Conservation (phyloP, 2,797 vertebrate species). For the Pristis pectinata region DNA sequence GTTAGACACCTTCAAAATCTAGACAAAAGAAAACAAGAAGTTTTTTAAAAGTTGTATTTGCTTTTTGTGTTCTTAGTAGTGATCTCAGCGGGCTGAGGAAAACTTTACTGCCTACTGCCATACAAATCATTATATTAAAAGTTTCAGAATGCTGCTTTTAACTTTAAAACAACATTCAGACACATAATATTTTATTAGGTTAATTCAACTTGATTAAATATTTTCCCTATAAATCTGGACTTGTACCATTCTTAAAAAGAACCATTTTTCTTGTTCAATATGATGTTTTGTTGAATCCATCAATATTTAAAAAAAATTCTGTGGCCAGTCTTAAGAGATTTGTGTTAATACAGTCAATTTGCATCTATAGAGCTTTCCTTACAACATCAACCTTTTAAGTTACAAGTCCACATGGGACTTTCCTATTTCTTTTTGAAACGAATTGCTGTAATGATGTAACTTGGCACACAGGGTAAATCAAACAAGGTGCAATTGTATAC, state of each 20-base stretch:
- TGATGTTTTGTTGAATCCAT: background rate
- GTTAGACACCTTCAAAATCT: background rate
- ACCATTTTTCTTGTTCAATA: background rate
- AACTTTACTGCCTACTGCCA: background rate
- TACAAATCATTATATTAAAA: background rate
- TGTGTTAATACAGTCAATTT: background rate
- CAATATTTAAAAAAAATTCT: background rate
- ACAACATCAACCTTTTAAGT: constrained; percentile 20
- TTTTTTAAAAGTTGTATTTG: background rate
- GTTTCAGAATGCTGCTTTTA: background rate
- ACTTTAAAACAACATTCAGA: background rate
- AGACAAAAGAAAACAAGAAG: background rate
- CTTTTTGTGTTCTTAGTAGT: background rate
- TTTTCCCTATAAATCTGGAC: background rate
- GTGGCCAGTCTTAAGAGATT: background rate
- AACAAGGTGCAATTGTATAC: constrained; percentile 28
- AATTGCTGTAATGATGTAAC: constrained; percentile 18
- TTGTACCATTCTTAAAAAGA: background rate
- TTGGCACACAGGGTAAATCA: constrained; percentile 1
- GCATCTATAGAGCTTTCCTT: background rate
- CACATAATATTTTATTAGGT: background rate
- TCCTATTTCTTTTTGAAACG: background rate
- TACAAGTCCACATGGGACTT: constrained; percentile 3
- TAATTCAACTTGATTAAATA: background rate
- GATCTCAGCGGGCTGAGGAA: background rate